phyloP scores from a whole-genome alignment of 1,140 invertebrate genomes.

The Euwallacea fornicatus region DNA sequence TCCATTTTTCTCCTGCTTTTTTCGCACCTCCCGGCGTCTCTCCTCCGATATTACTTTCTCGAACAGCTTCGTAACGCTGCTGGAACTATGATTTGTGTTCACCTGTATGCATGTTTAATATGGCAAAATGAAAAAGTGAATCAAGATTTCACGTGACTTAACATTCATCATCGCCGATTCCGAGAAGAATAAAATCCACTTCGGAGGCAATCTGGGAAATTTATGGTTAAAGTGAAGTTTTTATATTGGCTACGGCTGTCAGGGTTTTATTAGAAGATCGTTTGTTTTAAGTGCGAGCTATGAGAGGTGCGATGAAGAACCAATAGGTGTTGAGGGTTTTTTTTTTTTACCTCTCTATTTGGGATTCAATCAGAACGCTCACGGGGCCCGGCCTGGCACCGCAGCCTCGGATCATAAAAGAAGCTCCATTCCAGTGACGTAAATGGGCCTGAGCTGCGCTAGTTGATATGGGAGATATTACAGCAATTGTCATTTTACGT shows the following conservation, averaged over 20 bases:
- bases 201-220: conserved; percentile 34
- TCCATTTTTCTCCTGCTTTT: conserved; percentile 28
- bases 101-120: conserved; percentile 43
- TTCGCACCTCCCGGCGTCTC: conserved; percentile 27
- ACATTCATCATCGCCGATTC: conserved; percentile 39
- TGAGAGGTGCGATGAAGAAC: not conserved
- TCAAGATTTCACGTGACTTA: conserved; percentile 38
- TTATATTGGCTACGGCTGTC: conserved; percentile 35
- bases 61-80: conserved; percentile 15
- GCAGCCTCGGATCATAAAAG: too few species aligned
- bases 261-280: conserved; percentile 32
- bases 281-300: conserved; percentile 25
- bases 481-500: too few species aligned
- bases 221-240: conserved; percentile 33
- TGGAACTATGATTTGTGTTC: conserved; percentile 38
- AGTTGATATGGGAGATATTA: too few species aligned
- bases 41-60: conserved; percentile 32
- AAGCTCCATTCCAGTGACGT: too few species aligned
- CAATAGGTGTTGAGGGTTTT: too few species aligned
- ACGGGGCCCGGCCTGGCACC: too few species aligned
- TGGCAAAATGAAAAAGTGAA: conserved; percentile 40
- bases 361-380: too few species aligned
- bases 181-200: conserved; percentile 39
- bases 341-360: too few species aligned
- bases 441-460: too few species aligned